These are phyloP conservation scores for Haliclona indistincta DNA, from an alignment of 37 sponge, comb jelly and placozoan genomes.

Conservation along the genomic window DNA sequence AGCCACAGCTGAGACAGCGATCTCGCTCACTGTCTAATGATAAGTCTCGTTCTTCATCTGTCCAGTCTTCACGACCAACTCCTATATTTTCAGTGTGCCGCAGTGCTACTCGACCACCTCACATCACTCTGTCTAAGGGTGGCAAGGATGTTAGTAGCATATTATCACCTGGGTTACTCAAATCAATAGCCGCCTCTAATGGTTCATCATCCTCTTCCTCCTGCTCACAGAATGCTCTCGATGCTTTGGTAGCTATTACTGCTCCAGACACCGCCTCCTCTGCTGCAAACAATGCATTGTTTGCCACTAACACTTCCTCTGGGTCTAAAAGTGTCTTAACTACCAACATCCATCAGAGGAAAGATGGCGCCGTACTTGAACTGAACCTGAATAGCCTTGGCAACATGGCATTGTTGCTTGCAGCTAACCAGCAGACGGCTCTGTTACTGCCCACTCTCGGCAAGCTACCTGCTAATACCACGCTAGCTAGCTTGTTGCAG, in stretches of 20 bases:
- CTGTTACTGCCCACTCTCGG: neutral
- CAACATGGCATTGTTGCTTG: conserved; percentile 4
- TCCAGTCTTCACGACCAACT: neutral
- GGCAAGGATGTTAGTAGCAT: neutral
- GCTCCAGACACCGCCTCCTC: neutral
- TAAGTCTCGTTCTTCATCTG: conserved; percentile 19
- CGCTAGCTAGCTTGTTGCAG: conserved; percentile 1
- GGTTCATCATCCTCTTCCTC: conserved; percentile 1
- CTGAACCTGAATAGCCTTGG: neutral
- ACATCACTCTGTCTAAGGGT: conserved; percentile 15
- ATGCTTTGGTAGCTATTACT: neutral
- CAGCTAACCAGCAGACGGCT: conserved; percentile 3
- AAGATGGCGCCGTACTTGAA: neutral
- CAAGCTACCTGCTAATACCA: neutral
- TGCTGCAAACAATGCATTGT: neutral
- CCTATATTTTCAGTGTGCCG: neutral
- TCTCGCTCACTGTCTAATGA: conserved; percentile 54
- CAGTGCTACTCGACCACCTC: conserved; percentile 6
- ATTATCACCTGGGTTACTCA: conserved; percentile 58
- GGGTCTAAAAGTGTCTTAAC: neutral
- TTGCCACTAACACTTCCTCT: neutral
- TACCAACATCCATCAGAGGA: neutral
- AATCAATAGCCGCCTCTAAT: conserved; percentile 8
- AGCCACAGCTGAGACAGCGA: conserved; percentile 34
- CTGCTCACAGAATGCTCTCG: neutral